Percentiles rank a stretch among this genome's conserved stretches.
Evolutionary conservation across 2,797 vertebrate genomes (phyloP).

Genomic region (Halcyon leucocephala): DNA sequence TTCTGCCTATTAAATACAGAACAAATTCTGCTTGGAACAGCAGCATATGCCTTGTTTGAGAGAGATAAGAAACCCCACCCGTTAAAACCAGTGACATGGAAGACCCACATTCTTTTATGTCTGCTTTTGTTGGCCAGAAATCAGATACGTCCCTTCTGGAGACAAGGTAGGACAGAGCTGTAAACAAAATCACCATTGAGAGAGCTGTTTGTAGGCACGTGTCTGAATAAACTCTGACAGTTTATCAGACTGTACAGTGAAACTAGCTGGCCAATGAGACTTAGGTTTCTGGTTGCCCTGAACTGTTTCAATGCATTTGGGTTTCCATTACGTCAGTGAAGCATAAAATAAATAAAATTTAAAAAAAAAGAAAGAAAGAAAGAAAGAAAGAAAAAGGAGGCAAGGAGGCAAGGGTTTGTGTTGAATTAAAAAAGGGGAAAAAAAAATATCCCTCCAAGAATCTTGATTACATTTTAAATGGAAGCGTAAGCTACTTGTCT

Average conservation of each 20-base stretch:
- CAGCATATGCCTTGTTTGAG: background rate
- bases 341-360: background rate
- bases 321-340: background rate
- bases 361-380: too few species aligned
- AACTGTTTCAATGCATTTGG: background rate
- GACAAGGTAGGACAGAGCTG: background rate
- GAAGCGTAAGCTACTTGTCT: background rate
- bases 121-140: conserved; percentile 1
- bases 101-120: background rate
- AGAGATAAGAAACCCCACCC: background rate
- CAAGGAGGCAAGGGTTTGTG: background rate
- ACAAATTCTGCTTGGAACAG: background rate
- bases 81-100: background rate
- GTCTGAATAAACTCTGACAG: background rate
- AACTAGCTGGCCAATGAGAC: background rate
- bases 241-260: background rate
- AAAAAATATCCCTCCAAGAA: background rate
- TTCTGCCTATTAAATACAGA: background rate
- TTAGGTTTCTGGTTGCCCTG: background rate
- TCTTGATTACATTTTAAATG: background rate
- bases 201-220: background rate
- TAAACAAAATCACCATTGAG: background rate
- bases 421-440: background rate
- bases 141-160: background rate
- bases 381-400: too few species aligned